Evolutionary conservation across 2,113 vertebrate species (phyloP).

Genomic region (Lycaon pictus): DNA sequence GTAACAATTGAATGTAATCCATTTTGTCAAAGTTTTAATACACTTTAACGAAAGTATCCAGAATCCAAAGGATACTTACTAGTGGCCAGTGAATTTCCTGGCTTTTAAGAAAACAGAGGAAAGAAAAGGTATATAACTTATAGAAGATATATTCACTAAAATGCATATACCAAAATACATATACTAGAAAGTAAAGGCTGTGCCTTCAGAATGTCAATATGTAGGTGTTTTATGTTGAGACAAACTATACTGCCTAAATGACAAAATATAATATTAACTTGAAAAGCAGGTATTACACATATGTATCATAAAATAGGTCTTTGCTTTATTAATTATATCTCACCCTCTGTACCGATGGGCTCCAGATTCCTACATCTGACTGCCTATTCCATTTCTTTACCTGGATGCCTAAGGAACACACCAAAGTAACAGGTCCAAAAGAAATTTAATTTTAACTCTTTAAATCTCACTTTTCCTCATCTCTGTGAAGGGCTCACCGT

Average conservation of each 20-base stretch:
- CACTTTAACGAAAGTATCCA: neutral
- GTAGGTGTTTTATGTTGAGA: neutral
- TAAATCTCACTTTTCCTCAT: neutral
- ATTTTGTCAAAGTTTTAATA: neutral
- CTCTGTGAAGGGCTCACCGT: neutral
- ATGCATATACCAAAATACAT: neutral
- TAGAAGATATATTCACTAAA: neutral
- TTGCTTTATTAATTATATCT: neutral
- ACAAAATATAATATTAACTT: neutral
- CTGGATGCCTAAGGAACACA: neutral
- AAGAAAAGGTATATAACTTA: neutral
- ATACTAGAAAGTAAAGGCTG: neutral
- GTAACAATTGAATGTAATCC: neutral
- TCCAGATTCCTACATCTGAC: neutral
- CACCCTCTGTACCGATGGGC: neutral
- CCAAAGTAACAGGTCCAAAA: neutral
- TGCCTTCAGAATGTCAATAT: neutral
- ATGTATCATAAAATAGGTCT: too few species aligned
- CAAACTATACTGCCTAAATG: slow-evolving; percentile 1
- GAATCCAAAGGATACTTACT: neutral
- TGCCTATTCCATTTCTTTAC: neutral
- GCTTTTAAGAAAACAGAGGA: neutral
- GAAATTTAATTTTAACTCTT: neutral
- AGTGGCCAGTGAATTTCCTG: neutral
- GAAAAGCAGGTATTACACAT: neutral